These are phyloP conservation scores for Gisinianus flammeolus DNA, from an alignment of 2,888 invertebrate genomes.

Conservation along the genomic window DNA sequence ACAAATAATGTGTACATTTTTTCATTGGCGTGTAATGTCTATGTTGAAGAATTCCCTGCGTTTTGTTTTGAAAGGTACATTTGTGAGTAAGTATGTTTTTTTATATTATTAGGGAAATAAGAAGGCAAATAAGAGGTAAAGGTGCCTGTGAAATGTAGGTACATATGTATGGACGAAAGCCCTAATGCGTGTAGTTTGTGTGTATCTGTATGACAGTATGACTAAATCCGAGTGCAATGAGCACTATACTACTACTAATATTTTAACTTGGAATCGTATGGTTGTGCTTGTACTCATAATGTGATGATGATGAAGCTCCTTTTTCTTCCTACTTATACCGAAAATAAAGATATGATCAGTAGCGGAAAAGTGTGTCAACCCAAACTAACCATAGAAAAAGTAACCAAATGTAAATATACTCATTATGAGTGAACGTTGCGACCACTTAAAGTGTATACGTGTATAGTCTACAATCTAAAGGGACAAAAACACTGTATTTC, in stretches of 20 bases:
- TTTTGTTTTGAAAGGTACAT: no score
- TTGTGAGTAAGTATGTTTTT: no score
- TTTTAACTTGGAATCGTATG: background rate
- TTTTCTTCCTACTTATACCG: background rate
- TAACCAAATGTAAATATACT: background rate
- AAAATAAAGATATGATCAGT: background rate
- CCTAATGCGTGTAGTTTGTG: no score
- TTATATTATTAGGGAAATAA: no score
- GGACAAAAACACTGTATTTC: background rate
- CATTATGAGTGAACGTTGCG: background rate
- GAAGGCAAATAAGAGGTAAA: no score
- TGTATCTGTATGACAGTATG: no score
- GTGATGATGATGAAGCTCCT: background rate
- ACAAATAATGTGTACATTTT: no score
- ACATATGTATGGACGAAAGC: no score
- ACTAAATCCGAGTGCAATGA: background rate
- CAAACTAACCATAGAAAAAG: background rate
- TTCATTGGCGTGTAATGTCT: no score
- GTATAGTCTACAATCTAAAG: background rate
- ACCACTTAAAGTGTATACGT: background rate
- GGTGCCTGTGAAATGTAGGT: no score
- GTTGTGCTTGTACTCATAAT: background rate
- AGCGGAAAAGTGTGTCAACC: background rate
- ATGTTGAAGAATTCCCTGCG: no score
- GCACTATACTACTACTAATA: no score